Conservation (phyloP, 2,113 vertebrate species). For the Ciconia boyciana region DNA sequence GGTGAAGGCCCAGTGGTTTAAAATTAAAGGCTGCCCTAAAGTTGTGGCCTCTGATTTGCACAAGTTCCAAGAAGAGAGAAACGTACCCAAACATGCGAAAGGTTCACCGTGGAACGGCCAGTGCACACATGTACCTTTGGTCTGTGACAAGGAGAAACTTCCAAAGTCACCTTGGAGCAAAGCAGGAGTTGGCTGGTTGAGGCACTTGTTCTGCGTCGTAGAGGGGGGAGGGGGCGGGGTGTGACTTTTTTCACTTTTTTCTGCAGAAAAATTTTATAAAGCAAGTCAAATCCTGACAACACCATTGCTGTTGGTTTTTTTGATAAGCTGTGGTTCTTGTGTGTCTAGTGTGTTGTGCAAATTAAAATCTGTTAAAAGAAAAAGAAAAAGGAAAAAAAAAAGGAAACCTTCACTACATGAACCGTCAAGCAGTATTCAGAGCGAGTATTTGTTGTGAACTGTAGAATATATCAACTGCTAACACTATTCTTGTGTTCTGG, state of each 20-base stretch:
- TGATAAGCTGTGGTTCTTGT: constrained; percentile 64
- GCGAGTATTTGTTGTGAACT: constrained; percentile 70
- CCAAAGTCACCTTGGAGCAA: background rate
- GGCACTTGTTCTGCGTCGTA: constrained; percentile 41
- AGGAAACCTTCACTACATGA: constrained; percentile 68
- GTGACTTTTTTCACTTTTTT: constrained; percentile 25
- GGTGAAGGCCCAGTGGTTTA: background rate
- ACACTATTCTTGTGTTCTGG: constrained; percentile 72
- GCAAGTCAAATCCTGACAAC: constrained; percentile 58
- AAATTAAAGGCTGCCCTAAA: background rate
- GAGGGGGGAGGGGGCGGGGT: background rate
- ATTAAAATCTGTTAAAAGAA: constrained; percentile 21
- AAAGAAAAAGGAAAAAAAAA: background rate
- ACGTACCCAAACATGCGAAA: background rate
- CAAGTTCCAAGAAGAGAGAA: constrained; percentile 4
- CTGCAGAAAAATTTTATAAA: constrained; percentile 64
- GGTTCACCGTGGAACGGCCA: background rate
- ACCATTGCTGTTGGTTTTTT: constrained; percentile 44
- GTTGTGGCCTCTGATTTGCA: constrained; percentile 15
- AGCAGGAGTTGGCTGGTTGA: background rate
- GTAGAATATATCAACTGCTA: constrained; percentile 61
- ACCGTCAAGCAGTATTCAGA: constrained; percentile 73
- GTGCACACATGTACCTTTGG: background rate
- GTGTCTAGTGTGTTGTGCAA: constrained; percentile 68
- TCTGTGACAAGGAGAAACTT: background rate